Evolutionary conservation across 1,140 invertebrate genomes (phyloP).

Genomic region (Drosophila albomicans): DNA sequence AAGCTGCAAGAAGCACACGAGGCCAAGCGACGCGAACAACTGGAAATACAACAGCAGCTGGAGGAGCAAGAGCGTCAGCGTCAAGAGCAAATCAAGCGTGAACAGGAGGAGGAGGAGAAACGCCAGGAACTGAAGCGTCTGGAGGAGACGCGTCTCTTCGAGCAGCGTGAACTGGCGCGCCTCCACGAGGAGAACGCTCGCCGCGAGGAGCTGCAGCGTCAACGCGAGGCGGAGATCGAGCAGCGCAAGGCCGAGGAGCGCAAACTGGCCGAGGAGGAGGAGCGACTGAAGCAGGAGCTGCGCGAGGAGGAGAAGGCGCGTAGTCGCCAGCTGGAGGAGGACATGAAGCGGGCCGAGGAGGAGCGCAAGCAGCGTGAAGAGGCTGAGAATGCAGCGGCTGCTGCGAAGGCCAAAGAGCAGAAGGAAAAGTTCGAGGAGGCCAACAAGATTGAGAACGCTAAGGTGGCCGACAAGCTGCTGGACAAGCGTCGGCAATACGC

Average conservation of each 20-base stretch:
- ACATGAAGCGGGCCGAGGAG: conserved; percentile 59
- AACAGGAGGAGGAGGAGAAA: conserved; percentile 75
- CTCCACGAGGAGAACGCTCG: conserved; percentile 68
- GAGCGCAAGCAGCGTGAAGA: conserved; percentile 60
- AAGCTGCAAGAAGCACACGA: conserved; percentile 69
- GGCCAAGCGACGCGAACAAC: conserved; percentile 65
- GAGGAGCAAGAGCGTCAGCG: conserved; percentile 68
- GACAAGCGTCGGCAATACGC: conserved; percentile 63
- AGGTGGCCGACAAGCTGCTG: conserved; percentile 38
- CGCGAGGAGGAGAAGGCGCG: conserved; percentile 59
- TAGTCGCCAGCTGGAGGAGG: conserved; percentile 57
- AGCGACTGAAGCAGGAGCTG: conserved; percentile 57
- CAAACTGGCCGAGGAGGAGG: conserved; percentile 66
- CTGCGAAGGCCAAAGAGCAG: conserved; percentile 51
- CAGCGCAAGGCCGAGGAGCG: conserved; percentile 56
- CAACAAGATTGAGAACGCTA: conserved; percentile 60
- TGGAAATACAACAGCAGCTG: conserved; percentile 54
- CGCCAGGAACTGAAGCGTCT: conserved; percentile 58
- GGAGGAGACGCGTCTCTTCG: conserved; percentile 66
- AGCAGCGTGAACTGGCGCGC: conserved; percentile 65
- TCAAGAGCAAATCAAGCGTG: conserved; percentile 60
- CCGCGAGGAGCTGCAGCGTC: conserved; percentile 56
- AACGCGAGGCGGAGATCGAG: conserved; percentile 65
- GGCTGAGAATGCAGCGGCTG: conserved; percentile 45
- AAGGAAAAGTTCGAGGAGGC: conserved; percentile 58